Evolutionary conservation across 2,888 invertebrate species (phyloP).

Genomic region (Criorhina ranunculi): DNA sequence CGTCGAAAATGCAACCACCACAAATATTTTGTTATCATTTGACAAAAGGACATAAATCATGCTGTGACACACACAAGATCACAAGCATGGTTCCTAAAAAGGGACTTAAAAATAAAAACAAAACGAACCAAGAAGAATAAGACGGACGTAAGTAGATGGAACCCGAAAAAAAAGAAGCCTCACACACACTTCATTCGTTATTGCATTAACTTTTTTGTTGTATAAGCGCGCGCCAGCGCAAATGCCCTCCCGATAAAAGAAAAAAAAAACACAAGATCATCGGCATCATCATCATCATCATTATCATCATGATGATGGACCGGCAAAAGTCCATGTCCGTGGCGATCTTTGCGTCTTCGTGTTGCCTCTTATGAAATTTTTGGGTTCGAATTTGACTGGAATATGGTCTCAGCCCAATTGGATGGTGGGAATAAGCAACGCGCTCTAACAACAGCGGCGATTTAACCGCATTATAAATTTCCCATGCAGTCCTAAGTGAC

Average conservation of each 20-base stretch:
- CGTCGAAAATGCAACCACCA: constrained; percentile 63
- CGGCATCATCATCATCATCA: constrained; percentile 46
- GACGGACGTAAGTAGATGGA: constrained; percentile 19
- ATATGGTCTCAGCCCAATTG: constrained; percentile 6
- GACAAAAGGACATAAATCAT: constrained; percentile 76
- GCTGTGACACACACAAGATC: constrained; percentile 76
- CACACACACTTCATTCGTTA: constrained; percentile 53
- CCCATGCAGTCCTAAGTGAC: constrained; percentile 67
- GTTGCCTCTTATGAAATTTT: constrained; percentile 24
- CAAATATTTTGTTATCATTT: constrained; percentile 76
- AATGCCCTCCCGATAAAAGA: constrained; percentile 57
- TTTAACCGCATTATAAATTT: constrained; percentile 71
- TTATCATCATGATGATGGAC: constrained; percentile 14
- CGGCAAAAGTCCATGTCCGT: constrained; percentile 2
- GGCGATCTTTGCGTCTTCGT: not conserved
- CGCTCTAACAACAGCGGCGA: constrained; percentile 49
- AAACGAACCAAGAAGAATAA: constrained; percentile 17
- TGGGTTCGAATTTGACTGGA: constrained; percentile 16
- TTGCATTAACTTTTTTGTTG: constrained; percentile 45
- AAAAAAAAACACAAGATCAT: constrained; percentile 52
- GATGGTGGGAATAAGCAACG: constrained; percentile 51
- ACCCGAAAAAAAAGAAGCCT: constrained; percentile 27
- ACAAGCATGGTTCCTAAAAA: constrained; percentile 67
- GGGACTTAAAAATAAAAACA: constrained; percentile 65
- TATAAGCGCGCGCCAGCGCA: constrained; percentile 45